A percentile compares a stretch with the other conserved stretches of the same genome.
Evolutionary conservation across 2,888 invertebrate species (phyloP).

Genomic region (Leptopilina syphax): DNA sequence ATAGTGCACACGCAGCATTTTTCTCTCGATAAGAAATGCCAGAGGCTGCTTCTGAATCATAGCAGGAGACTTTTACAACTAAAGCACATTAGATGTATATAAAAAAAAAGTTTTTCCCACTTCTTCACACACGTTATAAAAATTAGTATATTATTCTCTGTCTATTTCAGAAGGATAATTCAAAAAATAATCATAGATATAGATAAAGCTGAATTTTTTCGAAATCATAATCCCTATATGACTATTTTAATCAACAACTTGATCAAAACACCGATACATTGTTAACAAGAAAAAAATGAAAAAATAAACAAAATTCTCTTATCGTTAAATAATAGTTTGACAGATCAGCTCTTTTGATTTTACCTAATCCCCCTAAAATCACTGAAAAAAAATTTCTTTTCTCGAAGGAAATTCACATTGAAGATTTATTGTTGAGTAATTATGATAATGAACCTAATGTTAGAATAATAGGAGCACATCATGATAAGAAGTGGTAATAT

Average conservation of each 20-base stretch:
- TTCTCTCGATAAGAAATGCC: slow-evolving; percentile 55
- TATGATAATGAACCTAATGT: slow-evolving; percentile 33
- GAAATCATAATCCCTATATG: too few relatives aligned
- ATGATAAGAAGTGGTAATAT: slow-evolving; percentile 9
- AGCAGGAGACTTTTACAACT: slow-evolving; percentile 12
- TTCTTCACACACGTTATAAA: too few relatives aligned
- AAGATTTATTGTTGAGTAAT: slow-evolving; percentile 13
- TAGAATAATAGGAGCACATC: slow-evolving; percentile 6
- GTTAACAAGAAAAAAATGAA: neutral
- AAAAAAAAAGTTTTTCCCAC: slow-evolving; percentile 35
- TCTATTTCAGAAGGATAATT: too few relatives aligned
- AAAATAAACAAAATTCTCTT: neutral
- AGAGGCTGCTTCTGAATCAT: slow-evolving; percentile 54
- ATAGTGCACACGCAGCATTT: slow-evolving; percentile 63
- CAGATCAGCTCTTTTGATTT: slow-evolving; percentile 29
- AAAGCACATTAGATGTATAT: slow-evolving; percentile 41
- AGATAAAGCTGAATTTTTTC: too few relatives aligned
- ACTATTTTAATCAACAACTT: slow-evolving; percentile 1
- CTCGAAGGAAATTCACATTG: neutral
- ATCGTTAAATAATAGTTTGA: slow-evolving; percentile 13
- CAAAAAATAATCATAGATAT: too few relatives aligned
- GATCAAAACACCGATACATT: slow-evolving; percentile 14
- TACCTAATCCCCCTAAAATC: neutral
- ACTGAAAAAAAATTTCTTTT: neutral
- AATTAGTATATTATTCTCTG: too few relatives aligned